A percentile compares a stretch with the other conserved stretches of the same genome.
phyloP scores from a whole-genome alignment of 1,140 invertebrate species.

The Andricus grossulariae region DNA sequence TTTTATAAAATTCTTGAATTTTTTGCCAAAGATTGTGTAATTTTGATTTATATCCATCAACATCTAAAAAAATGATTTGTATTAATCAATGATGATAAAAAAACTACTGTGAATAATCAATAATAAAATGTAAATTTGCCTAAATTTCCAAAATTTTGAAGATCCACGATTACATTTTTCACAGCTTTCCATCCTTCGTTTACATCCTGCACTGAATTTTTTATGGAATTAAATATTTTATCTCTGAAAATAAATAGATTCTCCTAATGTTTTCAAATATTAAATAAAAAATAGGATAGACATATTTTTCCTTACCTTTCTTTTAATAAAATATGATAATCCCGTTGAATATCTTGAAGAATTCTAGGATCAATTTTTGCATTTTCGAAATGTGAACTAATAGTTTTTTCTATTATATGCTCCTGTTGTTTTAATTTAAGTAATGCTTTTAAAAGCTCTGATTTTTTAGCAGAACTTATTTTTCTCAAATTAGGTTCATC shows the following conservation, averaged over 20 bases:
- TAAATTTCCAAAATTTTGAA: conserved; percentile 62
- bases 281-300: conserved; percentile 17
- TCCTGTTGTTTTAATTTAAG: conserved; percentile 68
- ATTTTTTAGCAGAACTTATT: conserved; percentile 41
- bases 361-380: conserved; percentile 63
- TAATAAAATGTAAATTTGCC: conserved; percentile 12
- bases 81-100: conserved; percentile 28
- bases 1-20: conserved; percentile 65
- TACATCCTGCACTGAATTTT: conserved; percentile 43
- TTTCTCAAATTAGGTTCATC: background rate
- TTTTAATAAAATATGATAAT: conserved; percentile 47
- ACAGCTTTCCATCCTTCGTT: conserved; percentile 55
- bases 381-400: conserved; percentile 58
- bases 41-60: conserved; percentile 58
- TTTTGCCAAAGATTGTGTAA: conserved; percentile 64
- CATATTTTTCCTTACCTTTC: conserved; percentile 60
- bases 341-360: conserved; percentile 52
- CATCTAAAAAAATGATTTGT: conserved; percentile 53
- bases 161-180: conserved; percentile 53
- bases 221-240: background rate
- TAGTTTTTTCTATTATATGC: conserved; percentile 62
- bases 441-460: conserved; percentile 57
- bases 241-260: background rate
- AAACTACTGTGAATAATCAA: conserved; percentile 33
- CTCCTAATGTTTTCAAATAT: background rate